Evolutionary conservation across 2,113 vertebrate genomes (phyloP).

Genomic region (Nestor notabilis): DNA sequence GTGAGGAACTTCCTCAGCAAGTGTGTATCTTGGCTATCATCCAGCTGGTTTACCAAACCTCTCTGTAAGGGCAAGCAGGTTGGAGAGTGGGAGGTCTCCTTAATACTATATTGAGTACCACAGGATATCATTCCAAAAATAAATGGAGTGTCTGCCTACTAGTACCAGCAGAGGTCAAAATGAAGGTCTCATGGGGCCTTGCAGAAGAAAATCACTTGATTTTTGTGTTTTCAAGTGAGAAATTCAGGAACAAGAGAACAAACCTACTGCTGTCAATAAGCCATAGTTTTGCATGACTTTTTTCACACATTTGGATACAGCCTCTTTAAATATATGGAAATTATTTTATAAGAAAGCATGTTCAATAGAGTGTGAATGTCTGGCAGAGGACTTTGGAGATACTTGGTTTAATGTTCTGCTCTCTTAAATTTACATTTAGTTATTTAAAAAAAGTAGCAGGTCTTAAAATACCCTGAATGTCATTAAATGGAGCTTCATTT

Average conservation of each 20-base stretch:
- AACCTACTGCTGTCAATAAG: neutral
- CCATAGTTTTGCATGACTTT: neutral
- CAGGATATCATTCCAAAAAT: neutral
- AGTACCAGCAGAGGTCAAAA: neutral
- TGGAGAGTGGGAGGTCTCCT: neutral
- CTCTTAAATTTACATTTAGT: neutral
- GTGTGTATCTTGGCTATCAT: neutral
- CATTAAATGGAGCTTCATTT: neutral
- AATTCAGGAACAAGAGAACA: neutral
- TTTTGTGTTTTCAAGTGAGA: neutral
- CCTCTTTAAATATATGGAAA: neutral
- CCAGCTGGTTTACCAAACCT: neutral
- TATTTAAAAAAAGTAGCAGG: neutral
- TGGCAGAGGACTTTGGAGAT: neutral
- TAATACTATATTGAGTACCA: neutral
- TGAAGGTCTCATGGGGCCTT: neutral
- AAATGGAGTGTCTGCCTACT: neutral
- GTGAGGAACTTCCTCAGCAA: neutral
- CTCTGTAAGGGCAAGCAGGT: neutral
- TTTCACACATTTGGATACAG: neutral
- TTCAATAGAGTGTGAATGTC: neutral
- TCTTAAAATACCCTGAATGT: neutral
- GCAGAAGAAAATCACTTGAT: neutral
- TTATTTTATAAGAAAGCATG: neutral
- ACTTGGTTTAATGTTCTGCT: neutral